Conservation (phyloP, 2,888 invertebrate genomes). For the Mongoloraphidia duomilia region DNA sequence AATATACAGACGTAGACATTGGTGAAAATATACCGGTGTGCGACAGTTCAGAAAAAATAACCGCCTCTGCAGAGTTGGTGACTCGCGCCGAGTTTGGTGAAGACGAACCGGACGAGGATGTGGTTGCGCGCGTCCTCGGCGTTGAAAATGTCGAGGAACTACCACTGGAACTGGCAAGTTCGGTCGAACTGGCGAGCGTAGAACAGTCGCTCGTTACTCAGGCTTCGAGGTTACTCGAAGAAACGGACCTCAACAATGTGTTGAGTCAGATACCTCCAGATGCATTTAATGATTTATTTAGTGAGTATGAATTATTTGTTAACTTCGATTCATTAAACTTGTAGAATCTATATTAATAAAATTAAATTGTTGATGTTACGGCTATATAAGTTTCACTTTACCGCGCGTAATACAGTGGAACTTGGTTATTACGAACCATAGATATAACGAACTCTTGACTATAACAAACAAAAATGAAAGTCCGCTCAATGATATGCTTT, state of each 20-base stretch:
- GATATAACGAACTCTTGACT: no score
- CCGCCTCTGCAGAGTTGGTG: no score
- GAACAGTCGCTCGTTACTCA: slow-evolving; percentile 45
- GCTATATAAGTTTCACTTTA: no score
- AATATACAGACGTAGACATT: slow-evolving; percentile 31
- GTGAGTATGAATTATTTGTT: slow-evolving; percentile 35
- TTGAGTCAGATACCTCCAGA: slow-evolving; percentile 65
- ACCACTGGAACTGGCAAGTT: slow-evolving; percentile 29
- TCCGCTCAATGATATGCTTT: no score
- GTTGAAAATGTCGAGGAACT: slow-evolving; percentile 42
- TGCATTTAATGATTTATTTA: slow-evolving; percentile 70
- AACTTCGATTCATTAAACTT: no score
- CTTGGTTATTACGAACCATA: no score
- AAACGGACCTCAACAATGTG: slow-evolving; percentile 62
- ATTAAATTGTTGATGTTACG: no score
- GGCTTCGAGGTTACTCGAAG: slow-evolving; percentile 50
- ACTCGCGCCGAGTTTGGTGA: slow-evolving; percentile 16
- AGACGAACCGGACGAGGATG: slow-evolving; percentile 32
- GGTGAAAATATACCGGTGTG: slow-evolving; percentile 48
- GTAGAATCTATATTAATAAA: no score
- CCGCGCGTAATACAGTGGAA: no score
- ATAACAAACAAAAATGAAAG: no score
- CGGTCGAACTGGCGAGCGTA: slow-evolving; percentile 23
- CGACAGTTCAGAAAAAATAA: slow-evolving; percentile 46
- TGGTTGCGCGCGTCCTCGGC: slow-evolving; percentile 41